These are phyloP conservation scores for Anagyrus pseudococci DNA, from an alignment of 2,888 invertebrate genomes.

Conservation along the genomic window DNA sequence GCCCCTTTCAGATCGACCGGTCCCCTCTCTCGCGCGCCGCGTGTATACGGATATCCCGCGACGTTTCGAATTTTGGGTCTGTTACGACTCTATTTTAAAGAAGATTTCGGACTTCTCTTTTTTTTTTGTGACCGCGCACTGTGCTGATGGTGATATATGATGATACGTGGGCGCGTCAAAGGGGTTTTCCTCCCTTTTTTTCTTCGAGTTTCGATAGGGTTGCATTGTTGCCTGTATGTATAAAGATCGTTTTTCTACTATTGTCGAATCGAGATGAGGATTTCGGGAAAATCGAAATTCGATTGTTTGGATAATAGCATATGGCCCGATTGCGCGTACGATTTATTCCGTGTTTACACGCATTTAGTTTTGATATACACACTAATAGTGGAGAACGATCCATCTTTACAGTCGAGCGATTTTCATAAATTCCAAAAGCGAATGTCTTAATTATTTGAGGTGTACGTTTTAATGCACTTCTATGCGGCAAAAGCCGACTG, in stretches of 20 bases:
- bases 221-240: neutral
- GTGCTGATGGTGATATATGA: too few relatives aligned
- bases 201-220: neutral
- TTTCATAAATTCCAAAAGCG: too few relatives aligned
- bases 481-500: too few relatives aligned
- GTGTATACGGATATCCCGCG: slow-evolving; percentile 4
- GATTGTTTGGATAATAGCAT: too few relatives aligned
- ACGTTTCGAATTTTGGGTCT: neutral
- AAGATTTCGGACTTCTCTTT: neutral
- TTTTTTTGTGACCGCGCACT: neutral
- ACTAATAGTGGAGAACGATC: too few relatives aligned
- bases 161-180: too few relatives aligned
- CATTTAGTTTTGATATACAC: neutral
- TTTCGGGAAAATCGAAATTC: too few relatives aligned
- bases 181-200: neutral
- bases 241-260: neutral
- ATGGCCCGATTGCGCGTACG: neutral
- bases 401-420: too few relatives aligned
- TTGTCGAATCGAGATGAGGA: neutral
- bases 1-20: too few relatives aligned
- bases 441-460: too few relatives aligned
- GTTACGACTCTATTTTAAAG: neutral
- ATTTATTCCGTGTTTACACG: neutral
- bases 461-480: too few relatives aligned
- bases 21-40: too few relatives aligned